A percentile compares a stretch with the other conserved stretches of the same genome.
Evolutionary conservation across 2,888 invertebrate genomes (phyloP).

Genomic region (Hirtodrosophila histrioides): DNA sequence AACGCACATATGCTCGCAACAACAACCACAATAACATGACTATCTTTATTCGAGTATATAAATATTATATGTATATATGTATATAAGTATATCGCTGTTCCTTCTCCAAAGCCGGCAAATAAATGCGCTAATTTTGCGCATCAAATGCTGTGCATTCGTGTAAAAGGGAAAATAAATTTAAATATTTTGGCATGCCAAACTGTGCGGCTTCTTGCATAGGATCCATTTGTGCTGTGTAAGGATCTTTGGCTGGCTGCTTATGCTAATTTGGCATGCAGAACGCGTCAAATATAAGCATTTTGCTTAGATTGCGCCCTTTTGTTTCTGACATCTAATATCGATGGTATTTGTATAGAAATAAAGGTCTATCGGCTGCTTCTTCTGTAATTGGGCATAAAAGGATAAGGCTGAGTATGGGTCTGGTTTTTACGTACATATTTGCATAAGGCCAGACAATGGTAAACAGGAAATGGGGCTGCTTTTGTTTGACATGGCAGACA

Average conservation of each 20-base stretch:
- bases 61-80: neutral
- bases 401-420: slow-evolving; percentile 7
- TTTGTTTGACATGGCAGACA: slow-evolving; percentile 31
- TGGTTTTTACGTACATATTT: slow-evolving; percentile 20
- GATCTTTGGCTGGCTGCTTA: slow-evolving; percentile 49
- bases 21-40: slow-evolving; percentile 5
- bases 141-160: slow-evolving; percentile 69
- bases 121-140: slow-evolving; percentile 71
- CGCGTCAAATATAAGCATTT: slow-evolving; percentile 55
- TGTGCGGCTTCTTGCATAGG: slow-evolving; percentile 1
- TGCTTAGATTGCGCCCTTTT: slow-evolving; percentile 45
- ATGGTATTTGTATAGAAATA: slow-evolving; percentile 42
- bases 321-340: slow-evolving; percentile 48
- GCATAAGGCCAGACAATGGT: slow-evolving; percentile 42
- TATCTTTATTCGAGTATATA: neutral
- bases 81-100: slow-evolving; percentile 1
- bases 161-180: slow-evolving; percentile 59
- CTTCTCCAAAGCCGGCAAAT: slow-evolving; percentile 34
- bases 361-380: slow-evolving; percentile 23
- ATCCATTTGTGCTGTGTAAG: slow-evolving; percentile 1
- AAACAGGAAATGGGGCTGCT: slow-evolving; percentile 57
- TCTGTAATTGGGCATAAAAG: slow-evolving; percentile 45
- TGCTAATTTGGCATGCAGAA: slow-evolving; percentile 67
- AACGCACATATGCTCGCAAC: slow-evolving; percentile 22
- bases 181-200: slow-evolving; percentile 31